Evolutionary conservation across 2,113 vertebrate species (phyloP), one percentile per base, ranked within the genome.

Genomic region (Probosciger aterrimus): DNA sequence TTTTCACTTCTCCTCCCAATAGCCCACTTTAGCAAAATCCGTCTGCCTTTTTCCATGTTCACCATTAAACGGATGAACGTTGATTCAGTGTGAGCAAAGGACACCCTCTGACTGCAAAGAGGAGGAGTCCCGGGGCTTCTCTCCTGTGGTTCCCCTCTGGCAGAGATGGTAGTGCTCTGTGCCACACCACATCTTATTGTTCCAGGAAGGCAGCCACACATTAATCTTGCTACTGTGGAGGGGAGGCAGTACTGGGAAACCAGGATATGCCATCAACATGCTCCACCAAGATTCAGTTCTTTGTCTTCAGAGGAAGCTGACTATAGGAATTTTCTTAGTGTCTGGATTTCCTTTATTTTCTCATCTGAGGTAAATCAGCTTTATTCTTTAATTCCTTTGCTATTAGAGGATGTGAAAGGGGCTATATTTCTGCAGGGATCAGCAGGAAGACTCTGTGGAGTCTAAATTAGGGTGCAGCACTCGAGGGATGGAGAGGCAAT

Each of bases 341-440:
- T 15, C 20, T 59, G 25, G 6, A 25, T 82, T 81, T 67, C 10
- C n/a, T 57, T 81, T 82, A 4, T 75, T 89, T 82, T 63, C 30
- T 82, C 24, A 62, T 3, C 30, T 79, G 57, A 93, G 18, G 91
- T 69, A 79, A 92, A 82, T 74, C 77, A 80, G 18, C 19, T 91
- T 93, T 93, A 53, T 92, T 91, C 30, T 80, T 86, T 91, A 92
- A 85, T 85, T 95, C 67, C 23, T 93, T 74, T 77, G 19, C 41
- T 85, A 50, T 76, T 73, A 71, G 25, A 55, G 19, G 9, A 41
- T 82, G 15, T 63, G 62, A 92, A 91, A 86, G 13, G 25, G 18
- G 30, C 41, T 71, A 13, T 46, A 83, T 77, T 90, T 90, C 67
- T 86, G 23, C 41, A 91, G 62, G 35, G 57, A 91, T 50, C 77